These are phyloP conservation scores for Raja brachyura DNA, from an alignment of 2,113 vertebrate species.

Conservation along the genomic window DNA sequence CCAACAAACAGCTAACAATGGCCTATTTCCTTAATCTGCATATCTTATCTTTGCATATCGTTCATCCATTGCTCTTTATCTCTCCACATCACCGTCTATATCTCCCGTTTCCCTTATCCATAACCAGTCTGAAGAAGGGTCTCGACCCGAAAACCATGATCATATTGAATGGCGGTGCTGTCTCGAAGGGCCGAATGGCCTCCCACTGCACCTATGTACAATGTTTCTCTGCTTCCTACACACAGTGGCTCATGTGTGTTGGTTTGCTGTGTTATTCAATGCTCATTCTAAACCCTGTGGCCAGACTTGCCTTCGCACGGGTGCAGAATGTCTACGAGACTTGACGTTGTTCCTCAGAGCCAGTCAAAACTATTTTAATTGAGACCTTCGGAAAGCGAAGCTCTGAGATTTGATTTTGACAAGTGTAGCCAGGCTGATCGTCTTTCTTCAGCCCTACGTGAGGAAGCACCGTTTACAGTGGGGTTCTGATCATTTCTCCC, in stretches of 20 bases:
- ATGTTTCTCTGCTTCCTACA: too few species aligned
- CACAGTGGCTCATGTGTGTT: background rate
- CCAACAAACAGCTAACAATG: too few species aligned
- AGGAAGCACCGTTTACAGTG: background rate
- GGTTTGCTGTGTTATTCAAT: background rate
- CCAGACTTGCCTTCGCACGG: background rate
- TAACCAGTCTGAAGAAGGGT: too few species aligned
- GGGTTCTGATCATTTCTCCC: background rate
- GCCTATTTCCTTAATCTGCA: too few species aligned
- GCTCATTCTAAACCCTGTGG: background rate
- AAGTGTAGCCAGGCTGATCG: background rate
- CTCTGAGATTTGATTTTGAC: background rate
- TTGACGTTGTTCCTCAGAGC: background rate
- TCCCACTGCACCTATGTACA: too few species aligned
- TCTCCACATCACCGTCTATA: too few species aligned
- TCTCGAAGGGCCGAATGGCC: too few species aligned
- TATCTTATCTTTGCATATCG: too few species aligned
- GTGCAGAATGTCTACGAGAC: background rate
- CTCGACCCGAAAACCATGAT: too few species aligned
- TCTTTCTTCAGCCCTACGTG: background rate
- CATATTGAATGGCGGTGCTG: too few species aligned
- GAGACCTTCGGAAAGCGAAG: background rate
- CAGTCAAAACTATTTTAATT: constrained; percentile 20
- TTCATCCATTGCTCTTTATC: too few species aligned
- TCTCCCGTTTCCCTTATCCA: too few species aligned